These are phyloP conservation scores for Myotis vivesi DNA, from an alignment of 2,797 vertebrate species.

Conservation along the genomic window DNA sequence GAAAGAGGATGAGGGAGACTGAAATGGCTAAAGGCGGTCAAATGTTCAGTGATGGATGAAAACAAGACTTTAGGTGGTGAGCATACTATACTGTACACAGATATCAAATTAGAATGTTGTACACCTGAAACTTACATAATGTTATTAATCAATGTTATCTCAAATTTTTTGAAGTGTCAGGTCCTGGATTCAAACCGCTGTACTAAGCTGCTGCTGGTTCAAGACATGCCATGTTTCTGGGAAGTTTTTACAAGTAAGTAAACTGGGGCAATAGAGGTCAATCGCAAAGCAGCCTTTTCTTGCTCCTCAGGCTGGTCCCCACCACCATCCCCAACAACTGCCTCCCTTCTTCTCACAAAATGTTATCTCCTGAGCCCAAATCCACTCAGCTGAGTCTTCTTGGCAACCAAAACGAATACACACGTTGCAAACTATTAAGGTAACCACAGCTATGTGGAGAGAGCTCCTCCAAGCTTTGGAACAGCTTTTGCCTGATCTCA, in stretches of 20 bases:
- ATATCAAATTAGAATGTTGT: not conserved
- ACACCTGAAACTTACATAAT: not conserved
- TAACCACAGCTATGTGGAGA: conserved; percentile 48
- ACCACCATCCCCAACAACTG: not conserved
- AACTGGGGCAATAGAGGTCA: not conserved
- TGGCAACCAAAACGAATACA: conserved; percentile 34
- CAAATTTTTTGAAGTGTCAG: not conserved
- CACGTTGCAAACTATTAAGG: conserved; percentile 34
- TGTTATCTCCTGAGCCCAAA: not conserved
- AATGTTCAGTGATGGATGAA: not conserved
- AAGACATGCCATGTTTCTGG: not conserved
- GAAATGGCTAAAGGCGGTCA: not conserved
- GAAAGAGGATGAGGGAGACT: not conserved
- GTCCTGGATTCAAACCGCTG: not conserved
- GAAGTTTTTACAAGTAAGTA: not conserved
- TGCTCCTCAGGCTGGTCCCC: not conserved
- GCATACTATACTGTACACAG: not conserved
- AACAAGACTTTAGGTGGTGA: not conserved
- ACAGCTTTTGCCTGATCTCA: not conserved
- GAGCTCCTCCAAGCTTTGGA: not conserved
- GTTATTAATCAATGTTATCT: not conserved
- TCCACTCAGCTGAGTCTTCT: conserved; percentile 35
- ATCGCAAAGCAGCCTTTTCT: not conserved
- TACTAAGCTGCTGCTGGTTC: not conserved
- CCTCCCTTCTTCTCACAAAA: not conserved